Evolutionary conservation across 2,888 invertebrate species (phyloP).

Genomic region (Amblyteles armatorius): DNA sequence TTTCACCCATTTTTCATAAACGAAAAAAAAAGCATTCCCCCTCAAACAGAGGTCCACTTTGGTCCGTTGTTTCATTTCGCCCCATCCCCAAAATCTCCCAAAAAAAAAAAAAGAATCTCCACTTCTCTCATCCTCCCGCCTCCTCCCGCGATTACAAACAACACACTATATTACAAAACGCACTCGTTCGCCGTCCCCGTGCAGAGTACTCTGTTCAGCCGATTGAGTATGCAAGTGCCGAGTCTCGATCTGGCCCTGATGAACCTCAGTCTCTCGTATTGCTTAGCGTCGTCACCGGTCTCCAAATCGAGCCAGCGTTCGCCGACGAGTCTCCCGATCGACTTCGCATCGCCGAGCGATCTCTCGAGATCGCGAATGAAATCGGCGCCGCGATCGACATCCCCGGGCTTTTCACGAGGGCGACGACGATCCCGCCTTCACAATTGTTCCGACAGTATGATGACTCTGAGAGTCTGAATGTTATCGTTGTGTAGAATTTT

Average conservation of each 20-base stretch:
- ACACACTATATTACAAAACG: constrained; percentile 58
- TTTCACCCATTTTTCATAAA: not conserved
- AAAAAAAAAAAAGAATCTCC: not conserved
- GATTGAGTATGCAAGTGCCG: constrained; percentile 63
- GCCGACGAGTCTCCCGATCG: constrained; percentile 22
- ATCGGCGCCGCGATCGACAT: not conserved
- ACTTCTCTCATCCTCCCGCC: too few relatives aligned
- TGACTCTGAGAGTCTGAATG: constrained; percentile 82
- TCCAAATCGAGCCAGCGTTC: constrained; percentile 19
- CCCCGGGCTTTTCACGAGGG: constrained; percentile 16
- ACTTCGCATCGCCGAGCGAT: constrained; percentile 29
- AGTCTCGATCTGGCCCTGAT: constrained; percentile 64
- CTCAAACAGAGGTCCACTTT: not conserved
- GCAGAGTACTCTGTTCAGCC: constrained; percentile 63
- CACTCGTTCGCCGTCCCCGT: constrained; percentile 60
- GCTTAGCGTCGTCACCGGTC: constrained; percentile 53
- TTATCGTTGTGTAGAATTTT: constrained; percentile 81
- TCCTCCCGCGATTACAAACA: not conserved
- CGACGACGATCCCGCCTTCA: constrained; percentile 75
- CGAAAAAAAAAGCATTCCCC: constrained; percentile 2
- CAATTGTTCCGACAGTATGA: constrained; percentile 83
- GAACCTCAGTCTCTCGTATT: constrained; percentile 66
- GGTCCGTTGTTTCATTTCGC: not conserved
- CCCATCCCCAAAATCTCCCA: not conserved
- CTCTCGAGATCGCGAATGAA: too few relatives aligned